phyloP scores from a whole-genome alignment of 2,888 invertebrate species.

The Pyrrhosoma nymphula region DNA sequence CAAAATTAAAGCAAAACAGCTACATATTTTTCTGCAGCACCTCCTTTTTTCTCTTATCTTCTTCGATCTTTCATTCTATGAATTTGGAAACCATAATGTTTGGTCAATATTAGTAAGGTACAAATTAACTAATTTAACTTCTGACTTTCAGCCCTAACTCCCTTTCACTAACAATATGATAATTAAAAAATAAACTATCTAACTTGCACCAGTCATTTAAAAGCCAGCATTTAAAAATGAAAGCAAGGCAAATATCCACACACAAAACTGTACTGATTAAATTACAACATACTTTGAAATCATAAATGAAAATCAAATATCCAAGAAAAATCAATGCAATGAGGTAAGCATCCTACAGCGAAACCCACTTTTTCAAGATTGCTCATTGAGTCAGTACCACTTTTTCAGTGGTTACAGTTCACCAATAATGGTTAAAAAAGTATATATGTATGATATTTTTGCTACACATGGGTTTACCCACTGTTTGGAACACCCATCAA shows the following conservation, averaged over 20 bases:
- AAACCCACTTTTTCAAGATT: neutral
- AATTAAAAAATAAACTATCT: neutral
- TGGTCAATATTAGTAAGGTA: too few relatives aligned
- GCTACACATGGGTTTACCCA: neutral
- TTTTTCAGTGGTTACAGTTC: too few relatives aligned
- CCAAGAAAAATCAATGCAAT: neutral
- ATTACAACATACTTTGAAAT: neutral
- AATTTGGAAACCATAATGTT: too few relatives aligned
- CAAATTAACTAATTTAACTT: too few relatives aligned
- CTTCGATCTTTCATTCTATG: too few relatives aligned
- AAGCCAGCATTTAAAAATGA: neutral
- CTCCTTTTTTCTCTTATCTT: too few relatives aligned
- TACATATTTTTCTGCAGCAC: too few relatives aligned
- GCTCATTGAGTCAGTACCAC: neutral
- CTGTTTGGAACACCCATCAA: neutral
- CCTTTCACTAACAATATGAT: too few relatives aligned
- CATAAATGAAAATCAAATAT: neutral
- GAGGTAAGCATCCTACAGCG: neutral
- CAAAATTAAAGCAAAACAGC: too few relatives aligned
- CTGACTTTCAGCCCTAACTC: too few relatives aligned
- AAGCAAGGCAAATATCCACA: neutral
- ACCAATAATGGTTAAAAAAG: neutral
- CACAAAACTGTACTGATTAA: neutral
- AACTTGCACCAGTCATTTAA: neutral
- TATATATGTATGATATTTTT: neutral